A percentile compares a stretch with the other conserved stretches of the same genome.
Conservation (phyloP, 2,888 invertebrate genomes). For the Plagiodera versicolora region DNA sequence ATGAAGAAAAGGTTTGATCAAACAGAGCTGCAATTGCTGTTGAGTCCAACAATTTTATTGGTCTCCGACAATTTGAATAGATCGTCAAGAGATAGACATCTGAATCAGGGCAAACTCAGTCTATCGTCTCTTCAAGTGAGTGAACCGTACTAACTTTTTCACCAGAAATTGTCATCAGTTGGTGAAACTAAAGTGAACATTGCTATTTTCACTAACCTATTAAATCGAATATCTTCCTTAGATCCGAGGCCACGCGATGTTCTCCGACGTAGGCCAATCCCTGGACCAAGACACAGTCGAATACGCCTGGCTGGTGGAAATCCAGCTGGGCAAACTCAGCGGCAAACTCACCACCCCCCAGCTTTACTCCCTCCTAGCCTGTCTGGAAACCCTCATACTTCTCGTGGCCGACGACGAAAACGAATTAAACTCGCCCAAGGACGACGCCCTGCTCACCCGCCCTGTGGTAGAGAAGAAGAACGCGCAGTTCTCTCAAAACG, state of each 20-base stretch:
- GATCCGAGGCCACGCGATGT: constrained; percentile 94
- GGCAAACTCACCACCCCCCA: constrained; percentile 89
- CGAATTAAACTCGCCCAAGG: constrained; percentile 79
- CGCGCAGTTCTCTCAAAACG: constrained; percentile 37
- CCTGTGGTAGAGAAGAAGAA: constrained; percentile 7
- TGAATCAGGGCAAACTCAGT: constrained; percentile 84
- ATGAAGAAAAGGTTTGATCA: constrained; percentile 93
- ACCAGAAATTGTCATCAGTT: no score
- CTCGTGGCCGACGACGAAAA: constrained; percentile 89
- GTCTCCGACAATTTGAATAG: constrained; percentile 74
- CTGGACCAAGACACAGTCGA: constrained; percentile 94
- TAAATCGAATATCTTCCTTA: constrained; percentile 46
- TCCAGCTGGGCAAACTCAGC: constrained; percentile 89
- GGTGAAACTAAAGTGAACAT: no score
- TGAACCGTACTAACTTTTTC: no score
- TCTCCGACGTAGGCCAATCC: constrained; percentile 87
- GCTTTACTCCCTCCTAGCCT: constrained; percentile 83
- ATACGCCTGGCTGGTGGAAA: constrained; percentile 96
- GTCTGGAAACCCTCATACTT: constrained; percentile 85
- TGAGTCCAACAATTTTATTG: constrained; percentile 86
- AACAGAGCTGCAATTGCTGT: constrained; percentile 85
- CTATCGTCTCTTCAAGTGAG: constrained; percentile 79
- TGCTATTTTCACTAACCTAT: no score
- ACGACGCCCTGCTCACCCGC: constrained; percentile 64
- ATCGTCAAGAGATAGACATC: constrained; percentile 68